Evolutionary conservation across 2,113 vertebrate genomes (phyloP).

Genomic region (Camelus bactrianus): DNA sequence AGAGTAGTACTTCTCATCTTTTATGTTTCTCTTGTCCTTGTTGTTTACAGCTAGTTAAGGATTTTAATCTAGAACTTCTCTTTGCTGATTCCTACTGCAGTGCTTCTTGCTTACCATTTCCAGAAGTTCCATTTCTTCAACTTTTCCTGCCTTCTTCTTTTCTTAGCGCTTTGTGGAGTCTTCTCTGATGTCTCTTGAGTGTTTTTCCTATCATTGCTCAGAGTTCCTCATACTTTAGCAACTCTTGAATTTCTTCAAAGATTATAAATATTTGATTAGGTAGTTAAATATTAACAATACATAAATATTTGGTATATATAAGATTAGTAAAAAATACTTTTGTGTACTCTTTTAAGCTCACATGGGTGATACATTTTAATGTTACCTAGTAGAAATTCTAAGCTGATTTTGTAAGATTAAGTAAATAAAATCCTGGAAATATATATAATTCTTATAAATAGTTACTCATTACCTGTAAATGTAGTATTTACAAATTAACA

Average conservation of each 20-base stretch:
- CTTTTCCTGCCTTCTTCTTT: background rate
- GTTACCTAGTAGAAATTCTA: slow-evolving; percentile 12
- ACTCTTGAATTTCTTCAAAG: slow-evolving; percentile 1
- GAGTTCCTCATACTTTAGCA: slow-evolving; percentile 30
- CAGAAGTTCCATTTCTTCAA: slow-evolving; percentile 9
- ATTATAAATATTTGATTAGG: slow-evolving; percentile 30
- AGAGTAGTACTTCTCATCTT: background rate
- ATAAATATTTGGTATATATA: slow-evolving; percentile 33
- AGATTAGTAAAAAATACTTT: slow-evolving; percentile 54
- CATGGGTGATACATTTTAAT: background rate
- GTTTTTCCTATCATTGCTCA: slow-evolving; percentile 3
- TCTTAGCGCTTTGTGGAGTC: background rate
- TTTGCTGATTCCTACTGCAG: background rate
- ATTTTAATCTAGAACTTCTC: background rate
- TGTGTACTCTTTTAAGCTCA: background rate
- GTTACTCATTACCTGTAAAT: background rate
- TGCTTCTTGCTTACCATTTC: background rate
- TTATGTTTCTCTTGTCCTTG: background rate
- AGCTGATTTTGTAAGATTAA: slow-evolving; percentile 46
- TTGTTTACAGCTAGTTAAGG: background rate
- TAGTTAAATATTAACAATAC: slow-evolving; percentile 44
- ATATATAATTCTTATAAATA: slow-evolving; percentile 7
- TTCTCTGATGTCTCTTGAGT: background rate
- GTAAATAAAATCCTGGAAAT: slow-evolving; percentile 52
- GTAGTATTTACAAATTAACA: slow-evolving; percentile 29